Evolutionary conservation across 2,888 invertebrate species (phyloP).

Genomic region (Neria commutata): DNA sequence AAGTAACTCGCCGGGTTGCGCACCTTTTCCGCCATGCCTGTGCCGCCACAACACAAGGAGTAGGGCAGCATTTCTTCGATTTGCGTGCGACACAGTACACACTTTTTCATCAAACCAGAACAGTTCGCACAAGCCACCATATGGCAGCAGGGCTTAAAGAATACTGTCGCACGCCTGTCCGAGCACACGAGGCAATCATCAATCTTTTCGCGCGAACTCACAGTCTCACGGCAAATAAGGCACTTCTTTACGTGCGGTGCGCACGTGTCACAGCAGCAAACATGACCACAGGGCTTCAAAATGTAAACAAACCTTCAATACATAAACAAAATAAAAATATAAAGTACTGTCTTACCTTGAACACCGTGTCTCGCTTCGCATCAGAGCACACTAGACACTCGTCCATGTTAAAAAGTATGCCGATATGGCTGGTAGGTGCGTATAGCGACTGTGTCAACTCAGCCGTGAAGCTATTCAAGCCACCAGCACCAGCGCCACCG

Average conservation of each 20-base stretch:
- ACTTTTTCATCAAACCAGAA: slow-evolving; percentile 95
- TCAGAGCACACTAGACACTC: slow-evolving; percentile 97
- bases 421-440: slow-evolving; percentile 54
- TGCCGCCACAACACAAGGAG: slow-evolving; percentile 67
- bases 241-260: slow-evolving; percentile 92
- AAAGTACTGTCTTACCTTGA: slow-evolving; percentile 59
- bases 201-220: slow-evolving; percentile 81
- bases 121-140: slow-evolving; percentile 78
- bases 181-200: slow-evolving; percentile 97
- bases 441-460: slow-evolving; percentile 49
- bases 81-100: slow-evolving; percentile 90
- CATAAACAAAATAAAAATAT: not conserved
- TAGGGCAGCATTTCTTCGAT: slow-evolving; percentile 73
- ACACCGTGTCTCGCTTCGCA: slow-evolving; percentile 86
- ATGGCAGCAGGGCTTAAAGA: slow-evolving; percentile 95
- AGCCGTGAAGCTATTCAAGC: slow-evolving; percentile 37
- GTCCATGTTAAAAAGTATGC: too few species aligned
- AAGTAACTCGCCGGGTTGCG: not conserved
- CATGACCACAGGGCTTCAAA: slow-evolving; percentile 84
- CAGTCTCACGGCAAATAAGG: slow-evolving; percentile 86
- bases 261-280: slow-evolving; percentile 90
- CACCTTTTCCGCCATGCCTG: slow-evolving; percentile 57
- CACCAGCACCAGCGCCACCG: slow-evolving; percentile 25
- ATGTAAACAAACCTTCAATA: not conserved
- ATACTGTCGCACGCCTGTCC: slow-evolving; percentile 87